Base-by-base conservation (phyloP, 2,888 invertebrate genomes). In the Netelia fuscicornis region DNA sequence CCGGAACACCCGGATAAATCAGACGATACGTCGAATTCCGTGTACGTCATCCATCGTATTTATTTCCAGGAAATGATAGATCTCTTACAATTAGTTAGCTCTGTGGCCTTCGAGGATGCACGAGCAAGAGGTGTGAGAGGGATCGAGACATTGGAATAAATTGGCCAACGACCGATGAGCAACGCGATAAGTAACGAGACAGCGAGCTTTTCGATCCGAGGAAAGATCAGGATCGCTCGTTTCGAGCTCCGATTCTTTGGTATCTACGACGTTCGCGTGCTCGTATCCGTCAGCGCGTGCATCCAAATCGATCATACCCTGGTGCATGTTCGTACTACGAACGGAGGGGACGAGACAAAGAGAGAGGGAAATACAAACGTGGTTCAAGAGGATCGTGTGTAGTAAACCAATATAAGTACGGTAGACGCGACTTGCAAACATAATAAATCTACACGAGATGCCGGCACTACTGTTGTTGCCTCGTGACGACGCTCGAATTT, bases 401-500 rank as follows among this genome's bases (percentile, higher is more conserved):
- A 37, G 37, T 54, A 78, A 68, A 67, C 60, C 48, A 68, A 74
- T 30, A 30, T 3, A 30, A 30, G 30, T 52, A 62, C 37, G 76
- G 67, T 58, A 58, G 78, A 68, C 64, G 6, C 37, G 74, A 60
- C 74, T 58, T 62, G 74, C 78, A 83, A 83, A 83, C 83, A 78
- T 68, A 54, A 83, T 83, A 83, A 78, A 83, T 83, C 78, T 62
- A 74, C 30, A 37, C 67, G 78, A 48, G 44, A 68, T 78, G 71
- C 56, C 42, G 72, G 78, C 65, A 54, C 81, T 17, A 64, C 20
- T 10, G 48, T 6, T 10, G 48, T 6, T 37, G 42, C 58, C 58
- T 23, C 17, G 72, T 37, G 70, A 72, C 25, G 74, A 60, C 44
- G 67, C 48, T 20, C 54, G 74, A 77, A 83, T 83, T 83, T 74